Conservation (phyloP, 2,113 vertebrate species). For the Oryzias javanicus region DNA sequence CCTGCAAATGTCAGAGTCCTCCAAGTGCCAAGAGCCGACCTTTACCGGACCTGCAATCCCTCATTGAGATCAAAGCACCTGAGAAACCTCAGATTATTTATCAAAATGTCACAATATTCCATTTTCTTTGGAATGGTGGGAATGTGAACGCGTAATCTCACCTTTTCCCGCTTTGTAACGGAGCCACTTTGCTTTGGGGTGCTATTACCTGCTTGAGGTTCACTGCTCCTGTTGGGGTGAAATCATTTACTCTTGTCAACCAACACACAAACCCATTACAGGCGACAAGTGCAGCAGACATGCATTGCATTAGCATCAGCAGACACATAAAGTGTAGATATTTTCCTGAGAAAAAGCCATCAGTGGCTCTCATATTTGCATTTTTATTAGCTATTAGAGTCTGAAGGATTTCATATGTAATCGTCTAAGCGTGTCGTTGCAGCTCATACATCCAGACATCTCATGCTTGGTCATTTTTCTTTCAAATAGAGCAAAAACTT, state of each 20-base stretch:
- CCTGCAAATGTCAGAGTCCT: slow-evolving; percentile 15
- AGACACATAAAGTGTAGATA: not conserved
- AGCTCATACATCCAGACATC: too few relatives aligned
- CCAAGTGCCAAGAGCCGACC: not conserved
- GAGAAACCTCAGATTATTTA: not conserved
- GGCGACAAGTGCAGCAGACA: too few relatives aligned
- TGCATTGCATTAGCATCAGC: not conserved
- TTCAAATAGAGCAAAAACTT: too few relatives aligned
- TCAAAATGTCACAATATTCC: slow-evolving; percentile 10
- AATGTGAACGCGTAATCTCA: not conserved
- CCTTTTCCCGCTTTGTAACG: not conserved
- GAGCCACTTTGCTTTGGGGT: not conserved
- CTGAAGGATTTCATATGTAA: not conserved
- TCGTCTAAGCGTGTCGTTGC: too few relatives aligned
- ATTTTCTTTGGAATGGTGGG: not conserved
- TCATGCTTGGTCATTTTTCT: too few relatives aligned
- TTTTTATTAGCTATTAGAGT: slow-evolving; percentile 1
- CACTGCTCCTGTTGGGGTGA: too few relatives aligned
- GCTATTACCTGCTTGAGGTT: too few relatives aligned
- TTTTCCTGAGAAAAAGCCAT: not conserved
- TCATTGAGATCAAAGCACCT: slow-evolving; percentile 13
- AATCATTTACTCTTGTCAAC: too few relatives aligned
- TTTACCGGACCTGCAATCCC: slow-evolving; percentile 5
- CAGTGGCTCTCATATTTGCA: not conserved
- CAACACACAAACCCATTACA: too few relatives aligned